A percentile compares a stretch with the other conserved stretches of the same genome.
Conservation (phyloP, 2,113 vertebrate genomes). For the Rynchops niger region DNA sequence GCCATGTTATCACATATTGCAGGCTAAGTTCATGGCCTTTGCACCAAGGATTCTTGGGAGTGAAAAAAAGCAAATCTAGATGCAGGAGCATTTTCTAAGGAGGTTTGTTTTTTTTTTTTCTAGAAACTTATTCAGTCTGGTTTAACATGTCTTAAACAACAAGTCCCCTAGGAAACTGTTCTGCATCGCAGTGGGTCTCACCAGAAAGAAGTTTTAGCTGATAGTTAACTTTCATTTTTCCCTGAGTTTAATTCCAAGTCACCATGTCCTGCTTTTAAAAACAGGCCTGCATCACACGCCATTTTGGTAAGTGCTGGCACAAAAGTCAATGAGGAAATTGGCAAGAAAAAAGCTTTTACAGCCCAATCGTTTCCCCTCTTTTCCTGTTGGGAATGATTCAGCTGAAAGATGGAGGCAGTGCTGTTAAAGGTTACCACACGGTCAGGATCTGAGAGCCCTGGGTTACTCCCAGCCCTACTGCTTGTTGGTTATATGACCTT, state of each 20-base stretch:
- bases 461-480: not conserved
- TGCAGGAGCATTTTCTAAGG: not conserved
- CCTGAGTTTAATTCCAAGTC: not conserved
- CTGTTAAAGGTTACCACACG: not conserved
- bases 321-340: not conserved
- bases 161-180: not conserved
- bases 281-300: not conserved
- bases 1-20: not conserved
- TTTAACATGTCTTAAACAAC: not conserved
- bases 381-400: not conserved
- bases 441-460: not conserved
- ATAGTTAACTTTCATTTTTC: not conserved
- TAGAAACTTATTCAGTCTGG: not conserved
- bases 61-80: not conserved
- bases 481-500: not conserved
- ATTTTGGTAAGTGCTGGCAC: not conserved
- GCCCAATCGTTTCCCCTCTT: not conserved
- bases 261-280: not conserved
- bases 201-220: not conserved
- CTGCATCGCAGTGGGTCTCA: not conserved
- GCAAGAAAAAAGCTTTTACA: not conserved
- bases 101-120: not conserved
- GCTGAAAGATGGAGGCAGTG: not conserved
- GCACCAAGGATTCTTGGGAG: not conserved
- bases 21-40: not conserved